Conservation (phyloP, 2,113 vertebrate species). For the Scomber scombrus region DNA sequence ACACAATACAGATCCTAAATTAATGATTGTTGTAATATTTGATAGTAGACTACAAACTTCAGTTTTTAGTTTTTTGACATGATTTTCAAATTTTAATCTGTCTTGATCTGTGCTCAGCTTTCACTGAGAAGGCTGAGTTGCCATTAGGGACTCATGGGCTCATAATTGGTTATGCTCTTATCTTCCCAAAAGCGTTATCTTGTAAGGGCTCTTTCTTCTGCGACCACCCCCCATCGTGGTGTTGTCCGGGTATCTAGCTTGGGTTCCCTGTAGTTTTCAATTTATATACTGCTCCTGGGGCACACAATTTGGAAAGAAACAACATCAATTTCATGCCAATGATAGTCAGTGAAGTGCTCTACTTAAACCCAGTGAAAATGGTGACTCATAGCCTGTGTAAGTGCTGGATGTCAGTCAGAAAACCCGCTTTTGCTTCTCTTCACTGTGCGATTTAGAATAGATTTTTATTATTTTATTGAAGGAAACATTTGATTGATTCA, state of each 20-base stretch:
- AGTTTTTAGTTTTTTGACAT: not conserved
- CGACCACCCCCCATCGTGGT: not conserved
- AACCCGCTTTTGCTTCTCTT: not conserved
- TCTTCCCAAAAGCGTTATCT: not conserved
- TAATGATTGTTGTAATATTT: too few relatives aligned
- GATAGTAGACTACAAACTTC: too few relatives aligned
- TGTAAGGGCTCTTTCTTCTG: not conserved
- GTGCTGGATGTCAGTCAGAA: not conserved
- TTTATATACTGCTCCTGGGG: not conserved
- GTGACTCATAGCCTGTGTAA: too few relatives aligned
- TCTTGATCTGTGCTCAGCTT: not conserved
- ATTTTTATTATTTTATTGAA: not conserved
- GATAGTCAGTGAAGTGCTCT: not conserved
- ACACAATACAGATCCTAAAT: too few relatives aligned
- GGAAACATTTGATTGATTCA: not conserved
- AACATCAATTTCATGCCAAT: not conserved
- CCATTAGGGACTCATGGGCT: not conserved
- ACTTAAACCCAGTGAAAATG: too few relatives aligned
- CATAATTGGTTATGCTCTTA: not conserved
- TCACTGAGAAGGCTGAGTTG: not conserved
- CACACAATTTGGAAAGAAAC: not conserved
- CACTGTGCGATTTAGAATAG: not conserved
- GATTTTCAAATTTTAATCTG: not conserved
- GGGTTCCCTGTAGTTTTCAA: not conserved
- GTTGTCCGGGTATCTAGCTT: slow-evolving; percentile 3